Percentiles rank a stretch among this genome's conserved stretches.
Evolutionary conservation across 2,888 invertebrate genomes (phyloP).

Genomic region (Eutolmus rufibarbis): DNA sequence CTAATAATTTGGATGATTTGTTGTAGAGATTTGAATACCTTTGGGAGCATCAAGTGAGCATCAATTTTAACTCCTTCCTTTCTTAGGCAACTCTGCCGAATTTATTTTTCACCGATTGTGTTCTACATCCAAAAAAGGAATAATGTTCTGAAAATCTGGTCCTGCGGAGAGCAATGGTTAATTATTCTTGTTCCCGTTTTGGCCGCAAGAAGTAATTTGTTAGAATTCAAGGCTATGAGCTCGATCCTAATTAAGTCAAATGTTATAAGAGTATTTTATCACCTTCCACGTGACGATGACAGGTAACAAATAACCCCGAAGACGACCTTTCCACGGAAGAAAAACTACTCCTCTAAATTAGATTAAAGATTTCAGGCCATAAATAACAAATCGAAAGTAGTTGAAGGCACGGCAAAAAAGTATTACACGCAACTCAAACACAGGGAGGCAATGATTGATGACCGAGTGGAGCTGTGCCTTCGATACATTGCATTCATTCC

Average conservation of each 20-base stretch:
- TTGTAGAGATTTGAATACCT: too few species aligned
- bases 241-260: conserved; percentile 34
- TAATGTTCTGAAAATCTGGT: not conserved
- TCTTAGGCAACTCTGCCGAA: not conserved
- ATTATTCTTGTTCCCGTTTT: not conserved
- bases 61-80: not conserved
- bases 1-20: too few species aligned
- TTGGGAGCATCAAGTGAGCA: too few species aligned
- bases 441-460: conserved; percentile 20
- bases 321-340: not conserved
- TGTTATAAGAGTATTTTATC: conserved; percentile 30
- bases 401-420: conserved; percentile 21
- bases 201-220: not conserved
- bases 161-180: not conserved
- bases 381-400: conserved; percentile 37
- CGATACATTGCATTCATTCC: not conserved
- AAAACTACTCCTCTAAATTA: conserved; percentile 35
- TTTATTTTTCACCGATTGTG: not conserved
- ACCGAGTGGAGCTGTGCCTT: not conserved
- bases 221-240: conserved; percentile 10
- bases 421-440: conserved; percentile 31
- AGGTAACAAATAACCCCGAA: conserved; percentile 20
- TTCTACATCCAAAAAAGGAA: not conserved
- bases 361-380: conserved; percentile 37
- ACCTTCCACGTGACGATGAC: conserved; percentile 37